phyloP scores from a whole-genome alignment of 2,888 invertebrate species.

The Rhagonycha lutea region DNA sequence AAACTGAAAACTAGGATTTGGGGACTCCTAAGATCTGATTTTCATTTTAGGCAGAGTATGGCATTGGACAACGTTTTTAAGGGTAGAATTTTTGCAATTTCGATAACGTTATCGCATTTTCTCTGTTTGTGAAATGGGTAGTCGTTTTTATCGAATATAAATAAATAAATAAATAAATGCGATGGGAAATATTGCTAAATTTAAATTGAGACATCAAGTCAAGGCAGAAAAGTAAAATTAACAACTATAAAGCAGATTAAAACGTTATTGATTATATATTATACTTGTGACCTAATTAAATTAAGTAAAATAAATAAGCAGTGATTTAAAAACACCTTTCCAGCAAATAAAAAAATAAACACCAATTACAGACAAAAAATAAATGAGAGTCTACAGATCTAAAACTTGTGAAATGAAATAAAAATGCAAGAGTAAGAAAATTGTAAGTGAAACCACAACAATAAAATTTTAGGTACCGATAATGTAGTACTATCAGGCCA shows the following conservation, averaged over 20 bases:
- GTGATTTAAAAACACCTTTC: background rate
- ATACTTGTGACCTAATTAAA: background rate
- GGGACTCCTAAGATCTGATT: too few relatives aligned
- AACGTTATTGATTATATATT: background rate
- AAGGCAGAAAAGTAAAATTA: too few relatives aligned
- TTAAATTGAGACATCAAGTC: too few relatives aligned
- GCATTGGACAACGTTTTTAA: too few relatives aligned
- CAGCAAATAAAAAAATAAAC: background rate
- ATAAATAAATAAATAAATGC: too few relatives aligned
- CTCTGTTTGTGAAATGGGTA: too few relatives aligned
- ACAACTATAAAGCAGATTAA: background rate
- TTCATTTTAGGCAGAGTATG: too few relatives aligned
- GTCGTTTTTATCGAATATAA: too few relatives aligned
- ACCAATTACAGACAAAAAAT: background rate
- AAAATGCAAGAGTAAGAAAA: background rate
- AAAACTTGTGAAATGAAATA: background rate
- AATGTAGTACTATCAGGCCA: conserved; percentile 51
- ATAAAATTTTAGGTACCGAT: conserved; percentile 44
- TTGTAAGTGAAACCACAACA: background rate
- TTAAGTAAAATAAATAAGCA: conserved; percentile 9
- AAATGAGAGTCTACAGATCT: background rate
- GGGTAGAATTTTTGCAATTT: too few relatives aligned
- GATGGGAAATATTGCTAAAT: too few relatives aligned
- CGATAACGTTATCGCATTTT: too few relatives aligned
- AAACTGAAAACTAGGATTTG: too few relatives aligned